Percentiles rank a stretch among this genome's conserved stretches.
phyloP scores from a whole-genome alignment of 2,797 vertebrate species.

The Merluccius polli region DNA sequence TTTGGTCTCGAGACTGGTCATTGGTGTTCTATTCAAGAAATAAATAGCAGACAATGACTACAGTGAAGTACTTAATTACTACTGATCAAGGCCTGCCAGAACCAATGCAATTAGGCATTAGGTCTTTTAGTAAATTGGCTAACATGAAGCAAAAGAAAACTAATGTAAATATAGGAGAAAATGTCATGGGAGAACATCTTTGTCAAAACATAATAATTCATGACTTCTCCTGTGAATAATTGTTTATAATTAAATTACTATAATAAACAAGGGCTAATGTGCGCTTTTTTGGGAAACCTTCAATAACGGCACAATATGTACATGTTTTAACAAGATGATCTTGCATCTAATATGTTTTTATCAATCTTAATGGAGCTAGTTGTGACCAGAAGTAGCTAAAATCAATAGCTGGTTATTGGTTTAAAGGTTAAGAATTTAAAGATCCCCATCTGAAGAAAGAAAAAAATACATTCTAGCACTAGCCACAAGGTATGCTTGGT shows the following conservation, averaged over 20 bases:
- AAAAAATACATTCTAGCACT: slow-evolving; percentile 20
- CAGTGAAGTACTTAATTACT: not conserved
- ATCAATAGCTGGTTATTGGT: slow-evolving; percentile 10
- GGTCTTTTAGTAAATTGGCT: not conserved
- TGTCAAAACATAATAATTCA: not conserved
- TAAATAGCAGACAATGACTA: not conserved
- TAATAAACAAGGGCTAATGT: not conserved
- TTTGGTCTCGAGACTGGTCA: slow-evolving; percentile 26
- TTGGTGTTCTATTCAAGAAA: slow-evolving; percentile 12
- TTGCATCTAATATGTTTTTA: not conserved
- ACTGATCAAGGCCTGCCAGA: not conserved
- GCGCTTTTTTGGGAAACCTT: not conserved
- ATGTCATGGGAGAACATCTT: not conserved
- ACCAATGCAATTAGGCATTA: not conserved
- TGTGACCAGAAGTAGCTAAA: slow-evolving; percentile 5
- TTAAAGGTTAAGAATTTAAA: not conserved
- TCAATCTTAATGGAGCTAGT: not conserved
- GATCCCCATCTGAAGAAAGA: not conserved
- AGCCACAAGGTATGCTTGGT: slow-evolving; percentile 21
- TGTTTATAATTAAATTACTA: not conserved
- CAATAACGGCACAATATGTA: not conserved
- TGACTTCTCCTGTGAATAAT: not conserved
- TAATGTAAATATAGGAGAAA: not conserved
- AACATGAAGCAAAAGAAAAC: not conserved
- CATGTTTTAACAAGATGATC: not conserved